phyloP scores from a whole-genome alignment of 1,140 invertebrate species.

The Odontomachus brunneus region DNA sequence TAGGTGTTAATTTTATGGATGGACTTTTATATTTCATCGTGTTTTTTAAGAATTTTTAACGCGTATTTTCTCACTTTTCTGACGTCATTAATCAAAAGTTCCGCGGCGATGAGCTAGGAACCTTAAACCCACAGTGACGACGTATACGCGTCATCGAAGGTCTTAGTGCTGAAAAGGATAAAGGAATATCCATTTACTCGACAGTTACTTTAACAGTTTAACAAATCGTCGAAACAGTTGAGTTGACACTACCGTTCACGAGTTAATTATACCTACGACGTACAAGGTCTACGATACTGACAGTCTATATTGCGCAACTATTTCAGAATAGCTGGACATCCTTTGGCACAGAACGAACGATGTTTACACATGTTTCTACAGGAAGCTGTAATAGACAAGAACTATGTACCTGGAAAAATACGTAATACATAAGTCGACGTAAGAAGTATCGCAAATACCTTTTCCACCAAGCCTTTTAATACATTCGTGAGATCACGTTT shows the following conservation, averaged over 20 bases:
- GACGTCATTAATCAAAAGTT: too few relatives aligned
- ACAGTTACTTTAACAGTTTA: too few relatives aligned
- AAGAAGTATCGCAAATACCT: slow-evolving; percentile 68
- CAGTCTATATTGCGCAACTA: slow-evolving; percentile 18
- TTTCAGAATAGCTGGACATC: slow-evolving; percentile 98
- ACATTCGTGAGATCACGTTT: slow-evolving; percentile 60
- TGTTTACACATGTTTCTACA: slow-evolving; percentile 99
- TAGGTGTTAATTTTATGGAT: too few relatives aligned
- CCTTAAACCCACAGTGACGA: background rate
- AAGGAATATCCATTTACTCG: too few relatives aligned
- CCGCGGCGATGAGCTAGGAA: too few relatives aligned
- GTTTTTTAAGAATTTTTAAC: too few relatives aligned
- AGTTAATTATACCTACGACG: background rate
- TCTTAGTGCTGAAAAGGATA: too few relatives aligned
- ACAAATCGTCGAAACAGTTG: too few relatives aligned
- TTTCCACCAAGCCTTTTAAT: slow-evolving; percentile 65
- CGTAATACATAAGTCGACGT: slow-evolving; percentile 92
- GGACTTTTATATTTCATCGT: too few relatives aligned
- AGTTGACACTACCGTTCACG: too few relatives aligned
- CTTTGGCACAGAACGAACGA: slow-evolving; percentile 99
- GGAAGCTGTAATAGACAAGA: slow-evolving; percentile 98
- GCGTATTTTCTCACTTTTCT: too few relatives aligned
- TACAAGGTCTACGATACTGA: background rate
- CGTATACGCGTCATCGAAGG: too few relatives aligned
- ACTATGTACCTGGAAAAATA: slow-evolving; percentile 99